Conservation (phyloP, 37 sponge, comb jelly and placozoan genomes). For the Ephydatia muelleri region DNA sequence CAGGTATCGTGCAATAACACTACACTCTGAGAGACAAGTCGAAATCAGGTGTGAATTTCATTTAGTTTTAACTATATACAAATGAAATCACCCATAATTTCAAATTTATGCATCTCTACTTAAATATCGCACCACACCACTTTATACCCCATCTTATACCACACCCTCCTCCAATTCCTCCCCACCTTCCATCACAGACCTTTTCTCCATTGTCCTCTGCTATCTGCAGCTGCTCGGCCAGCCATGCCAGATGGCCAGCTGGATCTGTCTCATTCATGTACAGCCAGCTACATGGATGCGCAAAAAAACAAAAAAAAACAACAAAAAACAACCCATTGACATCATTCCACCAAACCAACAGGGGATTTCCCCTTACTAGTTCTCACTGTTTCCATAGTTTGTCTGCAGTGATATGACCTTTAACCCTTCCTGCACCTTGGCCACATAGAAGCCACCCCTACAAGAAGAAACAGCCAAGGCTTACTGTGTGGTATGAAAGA, state of each 20-base stretch:
- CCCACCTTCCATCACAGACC: slow-evolving; percentile 11
- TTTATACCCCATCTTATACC: not conserved
- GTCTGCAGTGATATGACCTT: slow-evolving; percentile 85
- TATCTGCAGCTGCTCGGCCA: slow-evolving; percentile 66
- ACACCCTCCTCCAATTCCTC: not conserved
- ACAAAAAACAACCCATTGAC: not conserved
- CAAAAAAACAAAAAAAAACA: not conserved
- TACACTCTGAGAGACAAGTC: no score
- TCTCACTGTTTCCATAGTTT: slow-evolving; percentile 77
- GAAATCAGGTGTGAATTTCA: no score
- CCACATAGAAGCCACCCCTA: slow-evolving; percentile 80
- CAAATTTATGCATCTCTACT: no score
- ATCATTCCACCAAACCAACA: not conserved
- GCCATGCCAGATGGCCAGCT: slow-evolving; percentile 78
- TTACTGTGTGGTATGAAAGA: no score
- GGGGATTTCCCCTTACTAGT: slow-evolving; percentile 47
- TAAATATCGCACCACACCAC: not conserved
- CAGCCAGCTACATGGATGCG: slow-evolving; percentile 63
- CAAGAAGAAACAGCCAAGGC: not conserved
- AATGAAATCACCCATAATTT: no score
- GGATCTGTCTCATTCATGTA: slow-evolving; percentile 82
- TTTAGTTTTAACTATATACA: no score
- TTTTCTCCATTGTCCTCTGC: slow-evolving; percentile 81
- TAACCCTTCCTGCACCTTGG: slow-evolving; percentile 34
- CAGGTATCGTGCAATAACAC: no score